A percentile compares a stretch with the other conserved stretches of the same genome.
Evolutionary conservation across 2,888 invertebrate genomes (phyloP).

Genomic region (Dioctria linearis): DNA sequence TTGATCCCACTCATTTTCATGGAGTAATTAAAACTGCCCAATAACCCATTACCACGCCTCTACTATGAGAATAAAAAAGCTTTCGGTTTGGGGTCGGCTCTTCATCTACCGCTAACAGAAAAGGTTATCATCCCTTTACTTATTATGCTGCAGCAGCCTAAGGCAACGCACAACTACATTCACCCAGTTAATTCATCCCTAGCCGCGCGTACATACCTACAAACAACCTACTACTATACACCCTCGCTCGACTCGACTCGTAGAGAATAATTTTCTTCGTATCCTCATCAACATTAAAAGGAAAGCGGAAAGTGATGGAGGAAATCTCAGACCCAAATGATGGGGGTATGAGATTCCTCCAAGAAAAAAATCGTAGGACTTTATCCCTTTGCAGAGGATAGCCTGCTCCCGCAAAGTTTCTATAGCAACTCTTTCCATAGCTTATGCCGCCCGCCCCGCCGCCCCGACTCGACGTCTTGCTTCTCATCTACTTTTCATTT

Average conservation of each 20-base stretch:
- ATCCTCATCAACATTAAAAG: conserved; percentile 52
- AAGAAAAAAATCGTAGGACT: conserved; percentile 33
- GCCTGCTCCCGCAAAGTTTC: conserved; percentile 45
- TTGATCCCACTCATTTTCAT: conserved; percentile 13
- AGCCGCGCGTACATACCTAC: conserved; percentile 28
- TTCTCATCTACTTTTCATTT: conserved; percentile 52
- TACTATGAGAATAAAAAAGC: conserved; percentile 20
- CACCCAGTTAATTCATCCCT: conserved; percentile 41
- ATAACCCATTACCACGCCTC: conserved; percentile 48
- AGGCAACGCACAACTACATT: conserved; percentile 26
- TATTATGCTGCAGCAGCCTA: not conserved
- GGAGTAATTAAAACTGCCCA: conserved; percentile 43
- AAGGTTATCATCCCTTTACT: not conserved
- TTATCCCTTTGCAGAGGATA: conserved; percentile 34
- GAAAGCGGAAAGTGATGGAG: conserved; percentile 43
- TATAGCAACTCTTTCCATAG: conserved; percentile 51
- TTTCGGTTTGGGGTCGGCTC: not conserved
- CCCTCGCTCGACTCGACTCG: not conserved
- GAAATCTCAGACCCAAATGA: conserved; percentile 22
- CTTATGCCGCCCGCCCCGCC: too few relatives aligned
- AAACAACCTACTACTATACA: not conserved
- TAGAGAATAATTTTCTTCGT: conserved; percentile 48
- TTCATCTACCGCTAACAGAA: not conserved
- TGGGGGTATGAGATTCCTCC: conserved; percentile 2
- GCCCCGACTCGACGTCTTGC: conserved; percentile 16